These are phyloP conservation scores for Capitulum mitella DNA, from an alignment of 2,888 invertebrate genomes.

Conservation along the genomic window DNA sequence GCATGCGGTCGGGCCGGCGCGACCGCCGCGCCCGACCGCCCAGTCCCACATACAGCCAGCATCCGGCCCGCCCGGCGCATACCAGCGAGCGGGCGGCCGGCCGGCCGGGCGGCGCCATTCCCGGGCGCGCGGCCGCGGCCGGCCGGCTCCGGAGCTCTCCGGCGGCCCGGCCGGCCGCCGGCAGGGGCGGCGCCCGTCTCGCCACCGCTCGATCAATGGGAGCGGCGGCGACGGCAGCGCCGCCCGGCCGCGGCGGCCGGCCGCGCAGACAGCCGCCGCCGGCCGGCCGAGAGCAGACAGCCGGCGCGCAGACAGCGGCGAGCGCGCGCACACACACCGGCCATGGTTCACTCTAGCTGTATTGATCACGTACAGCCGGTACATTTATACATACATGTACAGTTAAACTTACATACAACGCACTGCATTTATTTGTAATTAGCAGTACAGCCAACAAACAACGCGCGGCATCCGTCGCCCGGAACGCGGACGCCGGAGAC, in stretches of 20 bases:
- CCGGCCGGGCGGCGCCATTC: too few relatives aligned
- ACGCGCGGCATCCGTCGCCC: neutral
- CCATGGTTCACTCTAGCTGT: slow-evolving; percentile 8
- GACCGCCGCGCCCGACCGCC: too few relatives aligned
- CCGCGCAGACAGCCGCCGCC: neutral
- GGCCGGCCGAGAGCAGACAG: neutral
- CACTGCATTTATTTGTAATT: slow-evolving; percentile 24
- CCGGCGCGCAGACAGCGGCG: neutral
- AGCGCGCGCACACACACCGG: neutral
- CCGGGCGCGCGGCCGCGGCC: too few relatives aligned
- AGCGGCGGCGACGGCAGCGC: neutral
- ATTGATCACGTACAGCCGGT: slow-evolving; percentile 4
- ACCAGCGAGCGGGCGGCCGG: too few relatives aligned
- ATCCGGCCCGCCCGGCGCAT: too few relatives aligned
- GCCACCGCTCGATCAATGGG: neutral
- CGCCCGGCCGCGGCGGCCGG: neutral
- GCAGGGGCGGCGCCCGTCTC: neutral
- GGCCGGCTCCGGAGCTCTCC: too few relatives aligned
- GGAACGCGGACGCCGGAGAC: neutral
- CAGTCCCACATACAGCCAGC: too few relatives aligned
- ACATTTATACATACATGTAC: slow-evolving; percentile 16
- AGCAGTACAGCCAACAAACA: slow-evolving; percentile 22
- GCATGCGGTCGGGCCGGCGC: too few relatives aligned
- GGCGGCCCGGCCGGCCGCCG: neutral
- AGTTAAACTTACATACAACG: slow-evolving; percentile 16